Base-by-base conservation (phyloP, 2,797 vertebrate genomes). In the Glossophaga mutica region DNA sequence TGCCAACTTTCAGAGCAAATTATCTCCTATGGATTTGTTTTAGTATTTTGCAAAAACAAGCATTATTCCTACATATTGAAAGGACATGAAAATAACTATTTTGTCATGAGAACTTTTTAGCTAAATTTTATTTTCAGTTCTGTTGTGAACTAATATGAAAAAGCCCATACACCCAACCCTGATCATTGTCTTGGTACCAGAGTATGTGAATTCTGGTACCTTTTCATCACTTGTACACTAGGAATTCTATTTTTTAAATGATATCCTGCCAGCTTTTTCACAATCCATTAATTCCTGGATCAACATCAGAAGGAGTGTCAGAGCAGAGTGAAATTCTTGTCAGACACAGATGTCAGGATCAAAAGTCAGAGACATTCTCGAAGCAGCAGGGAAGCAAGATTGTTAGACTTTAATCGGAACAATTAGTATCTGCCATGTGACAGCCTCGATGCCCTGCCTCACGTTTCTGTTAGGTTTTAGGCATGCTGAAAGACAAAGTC, bases 241-340 rank as follows among this genome's bases (percentile, higher is more conserved):
- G 98, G 98, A 98, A 98, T 98, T 98, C 98, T 98, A 98, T 99
- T 99, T 99, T 98, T 99, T 98, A 99, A 99, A 99, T 99, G 98
- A 98, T 99, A 99, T 98, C 99, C 99, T 99, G 99, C 98, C 98
- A 98, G 98, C 98, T 99, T 99, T 99, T 99, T 99, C 99, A 99
- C 99, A 99, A 99, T 99, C 99, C 99, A 99, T 99, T 99, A 99
- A 99, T 99, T 99, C 99, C 99, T 99, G 99, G 99, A 99, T 99
- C 99, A 99, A 99, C 99, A 99, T 99, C 99, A 99, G 99, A 99
- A 99, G 98, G 99, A 98, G 99, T 99, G 99, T 99, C 99, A 99
- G 99, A 99, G 99, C 98, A 96, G 98, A 99, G 98, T 99, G 99
- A 99, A 99, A 99, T 99, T 99, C 99, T 99, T 99, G 99, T 99